A percentile compares a stretch with the other conserved stretches of the same genome.
phyloP scores from a whole-genome alignment of 2,113 vertebrate species.

The Zootoca vivipara region DNA sequence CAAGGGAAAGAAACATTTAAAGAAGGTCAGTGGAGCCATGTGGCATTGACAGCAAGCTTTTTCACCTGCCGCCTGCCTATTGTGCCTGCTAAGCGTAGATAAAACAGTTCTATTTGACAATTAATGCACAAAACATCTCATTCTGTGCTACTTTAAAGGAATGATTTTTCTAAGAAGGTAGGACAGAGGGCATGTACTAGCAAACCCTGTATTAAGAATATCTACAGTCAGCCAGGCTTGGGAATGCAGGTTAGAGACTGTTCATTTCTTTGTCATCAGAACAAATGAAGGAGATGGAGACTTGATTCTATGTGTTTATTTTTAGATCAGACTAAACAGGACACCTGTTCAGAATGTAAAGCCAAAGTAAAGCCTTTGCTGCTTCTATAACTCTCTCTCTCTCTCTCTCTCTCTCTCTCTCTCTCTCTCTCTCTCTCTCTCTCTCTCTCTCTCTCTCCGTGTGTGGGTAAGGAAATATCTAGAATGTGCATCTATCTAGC shows the following conservation, averaged over 20 bases:
- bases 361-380: rapidly evolving
- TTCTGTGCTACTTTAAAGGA: background rate
- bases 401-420: background rate
- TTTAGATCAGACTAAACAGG: background rate
- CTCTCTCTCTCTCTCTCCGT: too few relatives aligned
- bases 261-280: background rate
- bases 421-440: too few relatives aligned
- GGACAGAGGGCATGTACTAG: background rate
- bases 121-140: background rate
- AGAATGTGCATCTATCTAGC: too few relatives aligned
- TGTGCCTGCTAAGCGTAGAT: background rate
- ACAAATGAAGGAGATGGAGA: background rate
- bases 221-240: background rate
- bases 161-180: background rate
- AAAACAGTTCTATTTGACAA: background rate
- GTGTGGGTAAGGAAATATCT: background rate
- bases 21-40: background rate
- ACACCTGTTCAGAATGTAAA: background rate
- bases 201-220: background rate
- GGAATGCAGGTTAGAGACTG: background rate
- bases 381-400: background rate
- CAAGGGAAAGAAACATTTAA: background rate
- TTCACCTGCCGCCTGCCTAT: background rate
- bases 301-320: background rate
- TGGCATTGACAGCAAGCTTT: background rate